These are phyloP conservation scores for Drosophila melanosoma DNA, from an alignment of 2,888 invertebrate genomes.

Conservation along the genomic window DNA sequence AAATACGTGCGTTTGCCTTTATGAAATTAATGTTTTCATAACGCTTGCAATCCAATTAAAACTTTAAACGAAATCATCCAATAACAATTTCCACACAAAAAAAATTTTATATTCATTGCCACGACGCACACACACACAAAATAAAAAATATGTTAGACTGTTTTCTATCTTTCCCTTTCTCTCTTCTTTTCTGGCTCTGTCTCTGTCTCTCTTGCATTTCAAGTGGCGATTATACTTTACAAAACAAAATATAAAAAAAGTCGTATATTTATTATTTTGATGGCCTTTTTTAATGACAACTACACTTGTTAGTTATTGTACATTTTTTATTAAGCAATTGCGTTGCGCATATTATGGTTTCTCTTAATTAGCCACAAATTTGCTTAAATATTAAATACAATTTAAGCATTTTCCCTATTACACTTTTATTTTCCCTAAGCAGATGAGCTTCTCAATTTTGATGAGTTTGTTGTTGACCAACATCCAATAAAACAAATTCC, in stretches of 20 bases:
- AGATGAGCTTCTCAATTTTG: constrained; percentile 4
- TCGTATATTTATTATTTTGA: constrained; percentile 22
- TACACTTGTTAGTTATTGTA: neutral
- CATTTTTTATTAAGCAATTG: neutral
- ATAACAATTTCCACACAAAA: constrained; percentile 11
- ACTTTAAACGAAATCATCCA: constrained; percentile 63
- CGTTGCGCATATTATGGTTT: neutral
- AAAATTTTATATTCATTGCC: constrained; percentile 72
- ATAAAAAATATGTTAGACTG: neutral
- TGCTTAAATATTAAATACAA: neutral
- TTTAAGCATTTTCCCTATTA: neutral
- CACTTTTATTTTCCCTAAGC: neutral
- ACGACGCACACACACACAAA: constrained; percentile 18
- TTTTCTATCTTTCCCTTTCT: neutral
- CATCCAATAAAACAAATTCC: neutral
- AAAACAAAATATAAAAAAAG: constrained; percentile 19
- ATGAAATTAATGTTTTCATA: constrained; percentile 62
- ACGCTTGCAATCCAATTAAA: constrained; percentile 75
- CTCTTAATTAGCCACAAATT: neutral
- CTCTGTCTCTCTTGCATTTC: constrained; percentile 19
- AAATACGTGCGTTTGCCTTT: constrained; percentile 44
- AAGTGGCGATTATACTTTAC: constrained; percentile 30
- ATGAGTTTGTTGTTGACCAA: too few species aligned
- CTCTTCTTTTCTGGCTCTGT: too few species aligned
- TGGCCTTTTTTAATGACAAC: constrained; percentile 11